Evolutionary conservation across 2,888 invertebrate species (phyloP).

Genomic region (Romanomermis culicivorax): DNA sequence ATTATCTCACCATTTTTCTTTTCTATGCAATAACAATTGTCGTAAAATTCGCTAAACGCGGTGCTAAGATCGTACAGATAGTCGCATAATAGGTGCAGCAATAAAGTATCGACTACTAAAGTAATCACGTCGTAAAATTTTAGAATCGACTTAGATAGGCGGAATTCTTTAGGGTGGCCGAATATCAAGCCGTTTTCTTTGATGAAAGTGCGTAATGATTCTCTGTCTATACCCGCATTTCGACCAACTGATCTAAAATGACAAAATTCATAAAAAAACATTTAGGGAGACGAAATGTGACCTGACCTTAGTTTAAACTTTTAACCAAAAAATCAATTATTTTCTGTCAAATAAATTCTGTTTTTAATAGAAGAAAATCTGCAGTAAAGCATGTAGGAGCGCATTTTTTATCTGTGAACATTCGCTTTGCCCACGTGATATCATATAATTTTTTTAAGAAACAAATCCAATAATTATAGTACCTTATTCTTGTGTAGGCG

Average conservation of each 20-base stretch:
- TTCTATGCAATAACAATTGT: conserved; percentile 86
- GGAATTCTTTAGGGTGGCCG: conserved; percentile 77
- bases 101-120: conserved; percentile 38
- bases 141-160: conserved; percentile 51
- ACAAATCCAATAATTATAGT: too few species aligned
- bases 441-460: too few species aligned
- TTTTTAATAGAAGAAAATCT: too few species aligned
- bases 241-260: conserved; percentile 33
- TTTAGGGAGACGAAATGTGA: not conserved
- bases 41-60: conserved; percentile 86
- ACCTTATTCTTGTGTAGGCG: conserved; percentile 75
- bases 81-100: conserved; percentile 70
- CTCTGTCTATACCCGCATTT: conserved; percentile 28
- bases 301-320: not conserved
- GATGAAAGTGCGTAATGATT: conserved; percentile 39
- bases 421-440: too few species aligned
- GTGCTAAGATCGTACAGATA: conserved; percentile 82
- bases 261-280: not conserved
- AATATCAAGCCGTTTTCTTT: conserved; percentile 40
- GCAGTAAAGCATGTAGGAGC: too few species aligned
- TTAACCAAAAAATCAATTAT: conserved; percentile 4
- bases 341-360: too few species aligned
- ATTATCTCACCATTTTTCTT: conserved; percentile 40
- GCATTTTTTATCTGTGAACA: too few species aligned
- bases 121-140: conserved; percentile 12